phyloP scores from a whole-genome alignment of 2,113 vertebrate genomes.

The Ciconia boyciana region DNA sequence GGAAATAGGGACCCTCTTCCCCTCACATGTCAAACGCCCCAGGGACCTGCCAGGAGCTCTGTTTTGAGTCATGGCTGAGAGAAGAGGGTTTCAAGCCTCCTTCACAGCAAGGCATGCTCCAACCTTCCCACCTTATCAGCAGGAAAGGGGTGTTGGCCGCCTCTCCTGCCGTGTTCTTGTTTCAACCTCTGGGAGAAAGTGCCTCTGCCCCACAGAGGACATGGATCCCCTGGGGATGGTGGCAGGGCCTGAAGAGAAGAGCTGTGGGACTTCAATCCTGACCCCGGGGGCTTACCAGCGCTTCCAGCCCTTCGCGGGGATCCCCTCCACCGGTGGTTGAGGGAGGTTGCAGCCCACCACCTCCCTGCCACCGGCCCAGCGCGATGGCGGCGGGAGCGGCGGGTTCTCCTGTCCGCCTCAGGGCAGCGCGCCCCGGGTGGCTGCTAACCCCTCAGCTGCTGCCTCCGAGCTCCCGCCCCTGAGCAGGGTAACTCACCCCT shows the following conservation, averaged over 20 bases:
- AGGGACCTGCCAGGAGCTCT: neutral
- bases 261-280: neutral
- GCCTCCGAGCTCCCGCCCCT: neutral
- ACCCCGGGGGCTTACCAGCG: rapidly evolving
- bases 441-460: neutral
- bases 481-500: neutral
- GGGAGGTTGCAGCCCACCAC: no score
- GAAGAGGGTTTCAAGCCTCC: neutral
- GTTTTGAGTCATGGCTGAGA: rapidly evolving
- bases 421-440: neutral
- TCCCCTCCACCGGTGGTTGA: neutral
- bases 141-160: neutral
- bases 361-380: neutral
- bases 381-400: neutral
- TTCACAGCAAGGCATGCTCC: no score
- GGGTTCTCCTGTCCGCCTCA: no score
- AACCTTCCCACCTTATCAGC: neutral
- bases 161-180: neutral
- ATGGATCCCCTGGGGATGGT: rapidly evolving
- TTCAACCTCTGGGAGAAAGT: no score
- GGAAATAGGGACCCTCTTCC: neutral
- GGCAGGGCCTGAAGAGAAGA: neutral
- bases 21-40: neutral
- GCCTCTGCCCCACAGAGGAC: no score
- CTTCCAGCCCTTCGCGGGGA: neutral